These are phyloP conservation scores for Hypomecis punctinalis DNA, from an alignment of 2,888 invertebrate genomes.

Conservation along the genomic window DNA sequence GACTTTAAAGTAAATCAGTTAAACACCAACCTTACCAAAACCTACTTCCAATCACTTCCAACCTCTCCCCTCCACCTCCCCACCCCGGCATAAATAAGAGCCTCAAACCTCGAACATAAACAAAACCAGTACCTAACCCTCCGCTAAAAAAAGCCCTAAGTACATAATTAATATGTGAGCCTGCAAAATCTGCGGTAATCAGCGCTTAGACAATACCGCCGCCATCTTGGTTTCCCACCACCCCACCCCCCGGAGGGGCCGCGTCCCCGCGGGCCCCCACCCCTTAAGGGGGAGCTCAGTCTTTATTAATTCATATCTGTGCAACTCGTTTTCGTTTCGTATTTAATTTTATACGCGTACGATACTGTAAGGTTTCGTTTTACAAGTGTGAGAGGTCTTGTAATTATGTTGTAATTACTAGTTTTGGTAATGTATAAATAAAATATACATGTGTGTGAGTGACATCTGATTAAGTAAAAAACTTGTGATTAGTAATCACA, in stretches of 20 bases:
- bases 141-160: conserved; percentile 57
- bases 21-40: not conserved
- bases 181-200: conserved; percentile 77
- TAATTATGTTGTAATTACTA: conserved; percentile 23
- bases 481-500: no score
- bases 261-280: conserved; percentile 41
- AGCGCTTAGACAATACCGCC: conserved; percentile 80
- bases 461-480: no score
- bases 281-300: conserved; percentile 65
- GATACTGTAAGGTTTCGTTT: conserved; percentile 30
- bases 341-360: conserved; percentile 57
- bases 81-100: conserved; percentile 47
- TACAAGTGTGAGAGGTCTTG: conserved; percentile 4
- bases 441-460: no score
- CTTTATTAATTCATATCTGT: conserved; percentile 67
- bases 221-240: conserved; percentile 72
- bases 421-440: conserved; percentile 14
- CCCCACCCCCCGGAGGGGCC: conserved; percentile 41
- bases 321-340: conserved; percentile 58
- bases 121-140: conserved; percentile 46
- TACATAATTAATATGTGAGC: conserved; percentile 83
- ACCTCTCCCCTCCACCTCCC: not conserved
- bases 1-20: no score
- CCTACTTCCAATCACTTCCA: not conserved
- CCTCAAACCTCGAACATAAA: conserved; percentile 46